Base-by-base conservation (phyloP, 2,113 vertebrate species). In the Stomatorhinus ivindoensis region DNA sequence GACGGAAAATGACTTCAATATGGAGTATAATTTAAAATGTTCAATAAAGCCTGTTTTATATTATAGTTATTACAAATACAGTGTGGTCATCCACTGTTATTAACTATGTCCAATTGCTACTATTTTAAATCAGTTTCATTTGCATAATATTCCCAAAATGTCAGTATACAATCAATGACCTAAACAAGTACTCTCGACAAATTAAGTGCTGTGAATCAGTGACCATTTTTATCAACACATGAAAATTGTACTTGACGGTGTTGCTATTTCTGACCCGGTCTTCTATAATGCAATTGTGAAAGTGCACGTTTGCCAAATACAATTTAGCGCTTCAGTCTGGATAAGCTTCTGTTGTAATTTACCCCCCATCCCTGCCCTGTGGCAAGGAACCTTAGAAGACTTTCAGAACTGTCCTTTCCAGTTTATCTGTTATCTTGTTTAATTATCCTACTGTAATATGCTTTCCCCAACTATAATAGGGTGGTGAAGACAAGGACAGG, bases 271-370 rank as follows among this genome's bases (percentile, higher is more conserved):
- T 44, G 42, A 73, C 27, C 21, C 1, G 24, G n/a, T 82, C 27
- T 10, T 82, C 19, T 90, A 46, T 53, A 48, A 35, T 39, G 44
- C 61, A 8, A 24, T 21, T 89, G 48, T 85, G 46, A 88, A 46
- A 35, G 86, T 53, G 85, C 85, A 87, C 42, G 31, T 89, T 58
- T 88, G 89, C 89, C 88, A 76, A 24, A 48, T 88, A 55, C 89
- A 92, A 91, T 91, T 90, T 50, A 85, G 85, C n/a, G 55, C 89
- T 89, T 91, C 76, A 53, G 35, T 44, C 13, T n/a, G 39, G 53
- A 47, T 73, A 53, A 87, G 89, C 90, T 90, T 90, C 87, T 61
- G 19, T 90, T 61, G 90, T 55, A 61, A 47, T 89, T 90, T 88
- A 88, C 89, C 90, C 89, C 76, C 87, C 80, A 87, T 58, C 51